phyloP scores from a whole-genome alignment of 2,888 invertebrate genomes.

The Yponomeuta plumbellus region DNA sequence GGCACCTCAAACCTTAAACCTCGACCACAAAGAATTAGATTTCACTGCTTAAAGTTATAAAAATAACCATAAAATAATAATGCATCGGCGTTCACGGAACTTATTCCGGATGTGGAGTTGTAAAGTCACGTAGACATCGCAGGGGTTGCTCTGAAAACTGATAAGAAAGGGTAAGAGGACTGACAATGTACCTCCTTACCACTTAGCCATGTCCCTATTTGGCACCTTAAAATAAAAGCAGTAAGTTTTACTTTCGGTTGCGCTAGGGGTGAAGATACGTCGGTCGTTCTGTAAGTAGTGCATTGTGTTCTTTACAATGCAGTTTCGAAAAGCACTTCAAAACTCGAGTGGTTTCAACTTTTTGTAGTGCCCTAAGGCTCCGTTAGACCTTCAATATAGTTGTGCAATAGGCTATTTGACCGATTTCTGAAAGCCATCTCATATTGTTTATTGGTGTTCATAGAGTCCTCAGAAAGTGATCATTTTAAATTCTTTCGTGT shows the following conservation, averaged over 20 bases:
- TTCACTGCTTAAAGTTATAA: background rate
- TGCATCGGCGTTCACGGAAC: background rate
- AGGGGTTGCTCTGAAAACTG: slow-evolving; percentile 6
- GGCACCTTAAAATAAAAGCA: background rate
- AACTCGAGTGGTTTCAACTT: slow-evolving; percentile 57
- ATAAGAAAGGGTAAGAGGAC: slow-evolving; percentile 14
- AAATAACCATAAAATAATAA: slow-evolving; percentile 1
- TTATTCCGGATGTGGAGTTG: slow-evolving; percentile 1
- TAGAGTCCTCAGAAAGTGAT: too few species aligned
- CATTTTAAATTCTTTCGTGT: too few species aligned
- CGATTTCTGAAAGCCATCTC: too few species aligned
- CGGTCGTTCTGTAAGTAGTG: slow-evolving; percentile 24
- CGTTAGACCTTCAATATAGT: too few species aligned
- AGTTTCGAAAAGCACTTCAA: slow-evolving; percentile 43
- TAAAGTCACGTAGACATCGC: slow-evolving; percentile 10
- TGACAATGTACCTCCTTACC: background rate
- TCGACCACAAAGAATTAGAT: background rate
- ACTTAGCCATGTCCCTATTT: background rate
- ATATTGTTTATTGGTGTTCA: too few species aligned
- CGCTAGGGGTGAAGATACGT: background rate
- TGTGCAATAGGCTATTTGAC: too few species aligned
- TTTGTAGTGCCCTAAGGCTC: slow-evolving; percentile 36
- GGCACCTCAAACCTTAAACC: background rate
- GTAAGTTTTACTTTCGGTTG: background rate
- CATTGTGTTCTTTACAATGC: slow-evolving; percentile 56